phyloP scores from a whole-genome alignment of 2,888 invertebrate genomes.

The Apamea anceps region DNA sequence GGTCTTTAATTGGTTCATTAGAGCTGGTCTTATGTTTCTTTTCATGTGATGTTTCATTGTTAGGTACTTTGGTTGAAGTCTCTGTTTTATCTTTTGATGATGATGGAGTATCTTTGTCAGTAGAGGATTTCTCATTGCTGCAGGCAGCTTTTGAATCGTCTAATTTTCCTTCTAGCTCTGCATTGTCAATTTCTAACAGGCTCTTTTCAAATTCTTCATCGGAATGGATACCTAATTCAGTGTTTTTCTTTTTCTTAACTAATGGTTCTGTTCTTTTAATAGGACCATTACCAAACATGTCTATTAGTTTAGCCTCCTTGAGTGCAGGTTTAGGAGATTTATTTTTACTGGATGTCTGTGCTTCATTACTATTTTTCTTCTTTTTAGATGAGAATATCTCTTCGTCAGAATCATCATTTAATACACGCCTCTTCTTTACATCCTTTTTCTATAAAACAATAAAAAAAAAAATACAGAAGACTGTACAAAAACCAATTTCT shows the following conservation, averaged over 20 bases:
- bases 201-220: conserved; percentile 93
- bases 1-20: conserved; percentile 35
- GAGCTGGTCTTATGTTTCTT: conserved; percentile 45
- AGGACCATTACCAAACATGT: conserved; percentile 92
- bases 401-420: conserved; percentile 65
- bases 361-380: conserved; percentile 76
- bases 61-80: conserved; percentile 18
- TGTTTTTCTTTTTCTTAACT: conserved; percentile 83
- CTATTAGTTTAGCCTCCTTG: conserved; percentile 85
- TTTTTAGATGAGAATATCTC: conserved; percentile 60
- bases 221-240: conserved; percentile 90
- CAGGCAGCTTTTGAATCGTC: conserved; percentile 20
- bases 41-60: conserved; percentile 24
- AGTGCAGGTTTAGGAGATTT: conserved; percentile 71
- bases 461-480: not conserved
- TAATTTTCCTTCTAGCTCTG: conserved; percentile 68
- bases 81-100: conserved; percentile 44
- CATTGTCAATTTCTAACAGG: conserved; percentile 91
- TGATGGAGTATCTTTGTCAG: conserved; percentile 22
- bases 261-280: conserved; percentile 89
- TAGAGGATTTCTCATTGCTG: conserved; percentile 16
- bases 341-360: conserved; percentile 70
- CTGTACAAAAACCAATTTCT: too few relatives aligned
- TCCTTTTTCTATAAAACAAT: conserved; percentile 56
- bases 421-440: conserved; percentile 51